Evolutionary conservation across 2,888 invertebrate genomes (phyloP), one percentile per base, ranked within the genome.

Genomic region (Zaprionus lineosus): DNA sequence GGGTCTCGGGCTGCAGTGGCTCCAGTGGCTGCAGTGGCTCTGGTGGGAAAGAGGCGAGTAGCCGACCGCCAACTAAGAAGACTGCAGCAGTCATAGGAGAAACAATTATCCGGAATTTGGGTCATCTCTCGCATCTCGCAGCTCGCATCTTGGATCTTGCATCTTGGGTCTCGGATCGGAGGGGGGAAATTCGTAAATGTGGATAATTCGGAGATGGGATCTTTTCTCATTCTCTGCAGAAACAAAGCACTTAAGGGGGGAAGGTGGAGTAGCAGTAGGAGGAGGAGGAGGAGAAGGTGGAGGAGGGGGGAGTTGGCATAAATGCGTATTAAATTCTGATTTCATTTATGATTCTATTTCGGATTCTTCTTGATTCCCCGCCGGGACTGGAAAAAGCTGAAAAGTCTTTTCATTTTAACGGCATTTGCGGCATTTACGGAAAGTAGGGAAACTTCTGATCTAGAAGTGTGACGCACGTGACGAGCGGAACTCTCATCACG

Each of bases 101-200:
- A 81, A 76, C 82, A 78, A 81, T 78, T 78, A 78, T 73, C 55
- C 78, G 61, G 71, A 73, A 78, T 78, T 77, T 74, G 77, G 78
- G 78, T 78, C 84, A 84, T 62, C 69, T 66, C 60, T 51, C 60
- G 63, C 46, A 47, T 53, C 65, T 69, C 78, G 50, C 34, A 53
- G 34, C 60, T 51, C 60, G 63, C 46, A n/a, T n/a, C n/a, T n/a
- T n/a, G n/a, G n/a, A n/a, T n/a, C n/a, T n/a, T n/a, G n/a, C n/a
- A n/a, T n/a, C n/a, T n/a, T n/a, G n/a, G n/a, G n/a, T n/a, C n/a
- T n/a, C n/a, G 51, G 53, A 69, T 69, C 78, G 50, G 37, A 8
- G 15, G 43, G n/a, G 44, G 59, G 29, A 29, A 55, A 59, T 59
- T 59, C 56, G 50, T 63, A 31, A 33, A 48, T 36, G 21, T 1